These are phyloP conservation scores for Lophotis ruficrista DNA, from an alignment of 2,113 vertebrate genomes.

Conservation along the genomic window DNA sequence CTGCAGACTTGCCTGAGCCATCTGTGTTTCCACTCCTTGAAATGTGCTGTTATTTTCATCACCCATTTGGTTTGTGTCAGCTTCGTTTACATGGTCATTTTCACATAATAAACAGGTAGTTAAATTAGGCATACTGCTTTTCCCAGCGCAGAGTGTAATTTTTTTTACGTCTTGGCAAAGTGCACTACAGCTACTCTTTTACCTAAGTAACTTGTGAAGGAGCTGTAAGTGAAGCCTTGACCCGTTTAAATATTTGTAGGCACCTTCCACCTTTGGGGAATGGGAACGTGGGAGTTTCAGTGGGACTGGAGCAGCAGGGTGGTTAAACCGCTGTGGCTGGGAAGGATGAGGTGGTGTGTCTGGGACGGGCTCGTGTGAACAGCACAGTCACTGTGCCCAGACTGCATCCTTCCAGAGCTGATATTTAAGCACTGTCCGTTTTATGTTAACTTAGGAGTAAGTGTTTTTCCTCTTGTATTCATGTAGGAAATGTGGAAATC, in stretches of 20 bases:
- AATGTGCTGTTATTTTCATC: slow-evolving; percentile 63
- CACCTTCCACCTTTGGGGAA: background rate
- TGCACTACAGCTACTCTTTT: background rate
- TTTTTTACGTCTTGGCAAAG: background rate
- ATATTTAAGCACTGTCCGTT: background rate
- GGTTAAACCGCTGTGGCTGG: background rate
- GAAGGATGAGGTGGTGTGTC: background rate
- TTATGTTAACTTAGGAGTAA: background rate
- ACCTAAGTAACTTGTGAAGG: background rate
- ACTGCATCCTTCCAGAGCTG: background rate
- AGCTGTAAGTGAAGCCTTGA: background rate
- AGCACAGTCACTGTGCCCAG: accelerated
- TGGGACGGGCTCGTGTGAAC: background rate
- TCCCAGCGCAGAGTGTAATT: background rate
- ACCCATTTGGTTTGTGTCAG: slow-evolving; percentile 63
- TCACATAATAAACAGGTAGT: slow-evolving; percentile 70
- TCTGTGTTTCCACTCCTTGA: slow-evolving; percentile 54
- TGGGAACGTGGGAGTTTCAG: background rate
- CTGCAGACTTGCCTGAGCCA: slow-evolving; percentile 23
- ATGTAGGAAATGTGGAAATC: background rate
- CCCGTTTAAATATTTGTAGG: background rate
- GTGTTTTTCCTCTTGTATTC: background rate
- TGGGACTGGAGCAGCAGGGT: background rate
- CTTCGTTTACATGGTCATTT: slow-evolving; percentile 61
- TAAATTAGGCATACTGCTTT: slow-evolving; percentile 42